Base-by-base conservation (phyloP, 2,888 invertebrate genomes). In the Dynastes hyllus region DNA sequence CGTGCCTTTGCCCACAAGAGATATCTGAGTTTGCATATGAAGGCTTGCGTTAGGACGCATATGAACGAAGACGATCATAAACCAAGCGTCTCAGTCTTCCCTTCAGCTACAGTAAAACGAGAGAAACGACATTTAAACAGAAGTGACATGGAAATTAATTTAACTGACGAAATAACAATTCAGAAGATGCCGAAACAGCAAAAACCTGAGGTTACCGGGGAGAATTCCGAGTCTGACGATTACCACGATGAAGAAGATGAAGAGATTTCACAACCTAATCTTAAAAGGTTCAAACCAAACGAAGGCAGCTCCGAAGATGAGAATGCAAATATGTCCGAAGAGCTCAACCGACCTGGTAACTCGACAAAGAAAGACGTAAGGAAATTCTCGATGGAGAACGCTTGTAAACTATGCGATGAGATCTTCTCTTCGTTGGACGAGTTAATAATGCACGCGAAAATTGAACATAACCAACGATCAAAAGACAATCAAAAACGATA, bases 1-100 rank as follows among this genome's bases (percentile, higher is more conserved):
- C 78, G 80, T 9, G 84, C 84, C 8, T 84, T 83, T 67, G 82
- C 83, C n/a, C 76, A 81, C 50, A 82, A 82, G 66, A 63, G 76
- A 2, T 80, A 83, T 55, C 76, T 83, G 45, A 53, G 80, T 1
- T 67, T 80, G 61, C 84, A 84, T 55, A 78, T 80, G 67, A 40
- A 75, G 16, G 75, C 78, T 2, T 82, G 82, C 51, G 61, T 80
- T n/a, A 77, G 77, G 22, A 78, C 78, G 6, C 78, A 80, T 22
- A 53, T 79, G 45, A 40, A 37, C 45, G 50, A 78, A 70, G 50
- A 29, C 50, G 61, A 75, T 75, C 61, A 29, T 8, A 75, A 75
- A 27, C 45, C 73, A 2, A 75, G 50, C 22, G 73, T 75, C 0
- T 63, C 73, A 1, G 27, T 75, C 1, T 63, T 75, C 13, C 73